Percentiles rank a stretch among this genome's conserved stretches.
These are phyloP conservation scores for Atopsyche davidsoni DNA, from an alignment of 1,140 invertebrate genomes.

Conservation along the genomic window DNA sequence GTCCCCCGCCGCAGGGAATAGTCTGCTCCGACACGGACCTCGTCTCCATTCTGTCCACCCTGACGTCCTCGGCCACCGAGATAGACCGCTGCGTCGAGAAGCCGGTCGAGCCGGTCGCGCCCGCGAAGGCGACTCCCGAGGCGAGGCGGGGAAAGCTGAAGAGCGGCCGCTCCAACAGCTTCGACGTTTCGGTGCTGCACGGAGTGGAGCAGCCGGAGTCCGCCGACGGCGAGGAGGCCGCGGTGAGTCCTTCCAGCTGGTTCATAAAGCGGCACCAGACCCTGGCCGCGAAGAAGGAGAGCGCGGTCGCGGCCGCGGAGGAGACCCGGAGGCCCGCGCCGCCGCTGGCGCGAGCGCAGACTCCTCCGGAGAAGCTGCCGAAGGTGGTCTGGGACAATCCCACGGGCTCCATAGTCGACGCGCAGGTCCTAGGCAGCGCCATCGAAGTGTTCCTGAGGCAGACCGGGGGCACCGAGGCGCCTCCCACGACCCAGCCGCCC, in stretches of 20 bases:
- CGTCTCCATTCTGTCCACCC: slow-evolving; percentile 67
- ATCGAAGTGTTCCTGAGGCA: slow-evolving; percentile 71
- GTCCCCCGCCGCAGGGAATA: slow-evolving; percentile 49
- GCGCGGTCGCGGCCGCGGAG: slow-evolving; percentile 31
- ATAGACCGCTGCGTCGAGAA: slow-evolving; percentile 58
- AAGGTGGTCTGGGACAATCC: slow-evolving; percentile 65
- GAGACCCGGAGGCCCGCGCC: slow-evolving; percentile 4
- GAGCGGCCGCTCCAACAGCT: slow-evolving; percentile 69
- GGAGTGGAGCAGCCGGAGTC: slow-evolving; percentile 40
- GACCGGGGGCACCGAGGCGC: slow-evolving; percentile 42
- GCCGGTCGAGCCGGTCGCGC: slow-evolving; percentile 31
- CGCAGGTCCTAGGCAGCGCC: slow-evolving; percentile 69
- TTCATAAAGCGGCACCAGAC: slow-evolving; percentile 68
- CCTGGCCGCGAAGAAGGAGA: slow-evolving; percentile 57
- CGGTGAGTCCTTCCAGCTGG: slow-evolving; percentile 59
- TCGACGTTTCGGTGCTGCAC: slow-evolving; percentile 68
- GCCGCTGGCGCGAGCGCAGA: not conserved
- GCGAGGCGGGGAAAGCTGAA: slow-evolving; percentile 52
- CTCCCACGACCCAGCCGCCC: slow-evolving; percentile 33
- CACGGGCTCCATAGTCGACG: slow-evolving; percentile 68
- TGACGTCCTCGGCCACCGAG: slow-evolving; percentile 73
- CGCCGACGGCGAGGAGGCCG: slow-evolving; percentile 41
- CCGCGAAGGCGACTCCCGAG: slow-evolving; percentile 33
- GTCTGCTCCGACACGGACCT: slow-evolving; percentile 76
- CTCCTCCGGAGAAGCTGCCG: slow-evolving; percentile 23